A percentile compares a stretch with the other conserved stretches of the same genome.
These are phyloP conservation scores for Pemphigus obesinymphae DNA, from an alignment of 1,140 invertebrate genomes.

Conservation along the genomic window DNA sequence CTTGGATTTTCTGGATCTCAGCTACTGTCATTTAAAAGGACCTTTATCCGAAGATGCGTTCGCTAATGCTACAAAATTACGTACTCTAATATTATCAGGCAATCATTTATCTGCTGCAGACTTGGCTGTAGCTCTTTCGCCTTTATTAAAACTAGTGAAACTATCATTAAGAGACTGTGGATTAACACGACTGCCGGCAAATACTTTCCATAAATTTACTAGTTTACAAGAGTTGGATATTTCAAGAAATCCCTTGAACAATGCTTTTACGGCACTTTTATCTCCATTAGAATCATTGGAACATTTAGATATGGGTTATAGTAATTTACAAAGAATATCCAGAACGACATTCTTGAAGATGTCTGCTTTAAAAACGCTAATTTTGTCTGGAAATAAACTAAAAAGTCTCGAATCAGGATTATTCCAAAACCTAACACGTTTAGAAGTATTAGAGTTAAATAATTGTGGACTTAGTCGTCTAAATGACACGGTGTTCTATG, in stretches of 20 bases:
- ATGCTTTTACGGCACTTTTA: conserved; percentile 64
- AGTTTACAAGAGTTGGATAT: conserved; percentile 61
- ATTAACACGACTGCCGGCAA: conserved; percentile 58
- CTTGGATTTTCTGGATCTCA: conserved; percentile 64
- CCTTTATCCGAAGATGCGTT: conserved; percentile 65
- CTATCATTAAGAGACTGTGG: conserved; percentile 64
- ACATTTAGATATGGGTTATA: conserved; percentile 69
- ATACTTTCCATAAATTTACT: conserved; percentile 61
- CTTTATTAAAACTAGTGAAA: conserved; percentile 61
- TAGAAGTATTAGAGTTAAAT: conserved; percentile 64
- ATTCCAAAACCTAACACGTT: conserved; percentile 62
- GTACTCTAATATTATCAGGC: conserved; percentile 61
- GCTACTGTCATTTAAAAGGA: conserved; percentile 63
- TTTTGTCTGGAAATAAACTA: conserved; percentile 65
- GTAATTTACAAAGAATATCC: conserved; percentile 62
- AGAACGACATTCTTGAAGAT: conserved; percentile 65
- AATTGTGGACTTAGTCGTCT: conserved; percentile 62
- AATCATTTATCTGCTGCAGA: conserved; percentile 65
- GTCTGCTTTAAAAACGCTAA: conserved; percentile 61
- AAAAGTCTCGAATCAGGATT: conserved; percentile 63
- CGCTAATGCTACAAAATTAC: conserved; percentile 62
- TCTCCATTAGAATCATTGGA: conserved; percentile 62
- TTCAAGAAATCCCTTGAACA: conserved; percentile 64
- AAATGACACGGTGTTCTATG: conserved; percentile 63
- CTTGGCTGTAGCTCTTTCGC: conserved; percentile 61